A percentile compares a stretch with the other conserved stretches of the same genome.
phyloP scores from a whole-genome alignment of 2,888 invertebrate genomes.

The Cerastis rubricosa region DNA sequence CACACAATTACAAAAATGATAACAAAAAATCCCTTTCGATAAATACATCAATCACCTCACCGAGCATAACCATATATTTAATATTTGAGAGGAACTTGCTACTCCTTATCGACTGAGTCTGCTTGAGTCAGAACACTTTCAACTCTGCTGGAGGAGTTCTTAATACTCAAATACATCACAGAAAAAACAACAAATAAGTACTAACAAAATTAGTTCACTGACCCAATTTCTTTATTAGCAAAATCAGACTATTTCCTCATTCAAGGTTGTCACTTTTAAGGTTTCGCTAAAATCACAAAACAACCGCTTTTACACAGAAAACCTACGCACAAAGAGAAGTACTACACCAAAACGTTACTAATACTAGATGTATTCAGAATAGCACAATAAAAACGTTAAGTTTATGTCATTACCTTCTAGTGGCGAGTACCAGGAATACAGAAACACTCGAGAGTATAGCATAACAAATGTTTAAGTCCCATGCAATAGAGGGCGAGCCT shows the following conservation, averaged over 20 bases:
- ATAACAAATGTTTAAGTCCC: no score
- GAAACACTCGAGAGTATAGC: not conserved
- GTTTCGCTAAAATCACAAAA: slow-evolving; percentile 33
- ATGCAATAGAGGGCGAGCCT: no score
- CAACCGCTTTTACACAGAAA: not conserved
- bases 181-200: slow-evolving; percentile 2
- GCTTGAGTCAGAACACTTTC: no score
- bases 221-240: slow-evolving; percentile 10
- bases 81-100: no score
- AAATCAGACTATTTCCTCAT: slow-evolving; percentile 28
- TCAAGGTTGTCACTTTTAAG: slow-evolving; percentile 21
- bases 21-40: not conserved
- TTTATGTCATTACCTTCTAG: not conserved
- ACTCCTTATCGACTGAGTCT: no score
- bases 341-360: slow-evolving; percentile 24
- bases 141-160: not conserved
- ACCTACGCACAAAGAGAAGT: slow-evolving; percentile 22
- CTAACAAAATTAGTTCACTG: not conserved
- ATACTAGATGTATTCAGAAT: slow-evolving; percentile 13
- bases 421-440: slow-evolving; percentile 9
- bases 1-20: not conserved
- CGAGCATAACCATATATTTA: no score
- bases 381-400: slow-evolving; percentile 17
- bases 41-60: not conserved
- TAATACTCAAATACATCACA: not conserved